Conservation (phyloP, 2,113 vertebrate species). For the Cyrtonyx montezumae region DNA sequence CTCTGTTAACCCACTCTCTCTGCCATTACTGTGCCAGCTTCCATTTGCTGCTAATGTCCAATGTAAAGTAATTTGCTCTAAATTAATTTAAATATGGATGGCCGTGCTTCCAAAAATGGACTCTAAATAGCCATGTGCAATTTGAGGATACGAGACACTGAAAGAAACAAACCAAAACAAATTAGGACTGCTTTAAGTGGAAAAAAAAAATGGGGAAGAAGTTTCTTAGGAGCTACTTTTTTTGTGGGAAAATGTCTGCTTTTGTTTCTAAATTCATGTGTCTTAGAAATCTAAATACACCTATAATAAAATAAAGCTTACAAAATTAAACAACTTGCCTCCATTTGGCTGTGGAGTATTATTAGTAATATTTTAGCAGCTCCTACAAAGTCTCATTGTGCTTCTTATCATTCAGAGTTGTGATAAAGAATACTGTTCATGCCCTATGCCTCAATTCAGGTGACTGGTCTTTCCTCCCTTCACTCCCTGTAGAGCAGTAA, state of each 20-base stretch:
- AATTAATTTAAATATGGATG: constrained; percentile 23
- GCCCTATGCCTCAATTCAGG: not conserved
- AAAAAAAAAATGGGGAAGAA: not conserved
- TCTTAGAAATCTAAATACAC: not conserved
- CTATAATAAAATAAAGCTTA: not conserved
- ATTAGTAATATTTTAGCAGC: not conserved
- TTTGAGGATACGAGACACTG: not conserved
- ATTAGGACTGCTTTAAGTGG: not conserved
- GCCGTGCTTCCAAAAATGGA: constrained; percentile 8
- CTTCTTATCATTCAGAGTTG: not conserved
- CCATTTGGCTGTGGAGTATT: not conserved
- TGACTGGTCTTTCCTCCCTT: not conserved
- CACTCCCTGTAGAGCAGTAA: not conserved
- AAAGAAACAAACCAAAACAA: not conserved
- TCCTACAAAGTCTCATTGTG: not conserved
- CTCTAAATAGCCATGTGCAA: not conserved
- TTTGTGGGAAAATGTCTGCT: not conserved
- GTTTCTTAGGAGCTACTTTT: not conserved
- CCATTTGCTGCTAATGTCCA: not conserved
- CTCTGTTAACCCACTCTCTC: not conserved
- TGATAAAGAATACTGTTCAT: not conserved
- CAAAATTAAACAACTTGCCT: not conserved
- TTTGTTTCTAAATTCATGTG: not conserved
- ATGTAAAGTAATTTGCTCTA: not conserved
- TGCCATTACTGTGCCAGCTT: not conserved